Evolutionary conservation across 1,140 invertebrate species (phyloP).

Genomic region (Saccostrea cuccullata): DNA sequence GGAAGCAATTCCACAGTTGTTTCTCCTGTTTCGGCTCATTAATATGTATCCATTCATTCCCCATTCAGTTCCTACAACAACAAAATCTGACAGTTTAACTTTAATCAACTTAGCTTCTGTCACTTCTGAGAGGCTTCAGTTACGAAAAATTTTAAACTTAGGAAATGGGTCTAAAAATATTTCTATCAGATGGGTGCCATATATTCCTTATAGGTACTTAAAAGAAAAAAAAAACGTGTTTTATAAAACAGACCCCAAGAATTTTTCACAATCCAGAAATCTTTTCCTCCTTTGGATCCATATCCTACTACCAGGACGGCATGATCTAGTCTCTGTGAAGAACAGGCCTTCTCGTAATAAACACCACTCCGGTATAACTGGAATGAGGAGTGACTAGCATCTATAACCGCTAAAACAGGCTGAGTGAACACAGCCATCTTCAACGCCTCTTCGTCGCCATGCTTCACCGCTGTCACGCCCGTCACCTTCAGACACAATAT

Average conservation of each 20-base stretch:
- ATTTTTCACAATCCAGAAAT: conserved; percentile 70
- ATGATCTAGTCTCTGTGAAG: conserved; percentile 83
- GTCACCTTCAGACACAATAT: conserved; percentile 21
- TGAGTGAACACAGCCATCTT: conserved; percentile 47
- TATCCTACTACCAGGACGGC: conserved; percentile 68
- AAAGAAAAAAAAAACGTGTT: no score
- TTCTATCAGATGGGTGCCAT: background rate
- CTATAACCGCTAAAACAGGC: conserved; percentile 89
- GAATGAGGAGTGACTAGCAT: conserved; percentile 89
- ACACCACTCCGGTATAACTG: conserved; percentile 84
- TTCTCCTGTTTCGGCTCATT: conserved; percentile 77
- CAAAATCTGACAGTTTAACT: background rate
- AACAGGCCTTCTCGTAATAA: conserved; percentile 60
- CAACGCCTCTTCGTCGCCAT: conserved; percentile 54
- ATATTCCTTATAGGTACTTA: no score
- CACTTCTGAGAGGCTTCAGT: background rate
- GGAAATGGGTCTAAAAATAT: background rate
- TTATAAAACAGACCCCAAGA: conserved; percentile 62
- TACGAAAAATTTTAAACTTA: background rate
- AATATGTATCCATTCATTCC: conserved; percentile 83
- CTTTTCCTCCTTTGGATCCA: conserved; percentile 55
- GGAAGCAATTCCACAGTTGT: conserved; percentile 78
- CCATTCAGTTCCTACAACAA: conserved; percentile 83
- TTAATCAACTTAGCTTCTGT: no score
- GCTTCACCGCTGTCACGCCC: conserved; percentile 30